A percentile compares a stretch with the other conserved stretches of the same genome.
phyloP scores from a whole-genome alignment of 1,140 invertebrate species.

The Heliothis subflexa region DNA sequence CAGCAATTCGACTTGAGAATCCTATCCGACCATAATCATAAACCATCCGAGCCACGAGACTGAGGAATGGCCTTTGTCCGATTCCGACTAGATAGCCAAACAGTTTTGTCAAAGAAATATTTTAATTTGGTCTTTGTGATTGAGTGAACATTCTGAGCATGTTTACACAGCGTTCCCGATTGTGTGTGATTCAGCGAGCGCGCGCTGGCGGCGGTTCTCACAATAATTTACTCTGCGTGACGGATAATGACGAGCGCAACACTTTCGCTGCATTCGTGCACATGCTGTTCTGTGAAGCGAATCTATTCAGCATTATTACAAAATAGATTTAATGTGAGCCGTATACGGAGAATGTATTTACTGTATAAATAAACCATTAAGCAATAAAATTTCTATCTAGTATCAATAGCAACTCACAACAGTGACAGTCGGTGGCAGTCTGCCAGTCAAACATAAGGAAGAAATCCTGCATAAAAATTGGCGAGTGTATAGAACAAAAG shows the following conservation, averaged over 20 bases:
- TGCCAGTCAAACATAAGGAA: conserved; percentile 19
- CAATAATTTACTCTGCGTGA: background rate
- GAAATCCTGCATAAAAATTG: conserved; percentile 7
- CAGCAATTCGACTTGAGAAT: no score
- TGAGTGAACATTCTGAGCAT: background rate
- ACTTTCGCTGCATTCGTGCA: conserved; percentile 10
- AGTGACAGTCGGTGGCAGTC: background rate
- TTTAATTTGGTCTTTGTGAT: no score
- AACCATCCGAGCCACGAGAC: no score
- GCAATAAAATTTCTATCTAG: no score
- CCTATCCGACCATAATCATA: no score
- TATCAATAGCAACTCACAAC: no score
- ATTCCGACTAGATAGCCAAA: no score
- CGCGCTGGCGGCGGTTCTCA: conserved; percentile 20
- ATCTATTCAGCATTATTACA: background rate
- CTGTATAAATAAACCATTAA: no score
- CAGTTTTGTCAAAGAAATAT: no score
- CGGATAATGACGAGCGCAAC: conserved; percentile 9
- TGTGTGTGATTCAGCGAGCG: background rate
- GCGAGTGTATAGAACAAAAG: background rate
- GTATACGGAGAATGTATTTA: no score
- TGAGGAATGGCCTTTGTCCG: no score
- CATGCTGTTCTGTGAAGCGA: no score
- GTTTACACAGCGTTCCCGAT: background rate
- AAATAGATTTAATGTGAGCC: background rate